Conservation (phyloP, 2,888 invertebrate species). For the Acrocyrtus sp. region DNA sequence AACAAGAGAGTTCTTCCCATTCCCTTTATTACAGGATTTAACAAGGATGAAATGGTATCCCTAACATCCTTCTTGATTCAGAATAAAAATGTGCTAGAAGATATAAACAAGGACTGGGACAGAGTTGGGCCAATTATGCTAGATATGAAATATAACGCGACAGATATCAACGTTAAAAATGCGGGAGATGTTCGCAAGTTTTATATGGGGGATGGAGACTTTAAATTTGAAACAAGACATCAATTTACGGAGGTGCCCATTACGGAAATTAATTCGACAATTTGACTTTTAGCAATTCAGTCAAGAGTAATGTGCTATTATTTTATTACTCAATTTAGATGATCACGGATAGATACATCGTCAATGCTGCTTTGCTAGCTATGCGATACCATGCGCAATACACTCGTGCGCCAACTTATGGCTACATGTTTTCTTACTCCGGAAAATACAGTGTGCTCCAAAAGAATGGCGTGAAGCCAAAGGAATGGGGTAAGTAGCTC, state of each 20-base stretch:
- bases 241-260: constrained; percentile 37
- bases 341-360: constrained; percentile 43
- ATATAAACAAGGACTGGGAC: constrained; percentile 53
- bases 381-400: constrained; percentile 51
- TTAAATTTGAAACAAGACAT: constrained; percentile 40
- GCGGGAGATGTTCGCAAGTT: constrained; percentile 33
- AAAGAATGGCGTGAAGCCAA: constrained; percentile 34
- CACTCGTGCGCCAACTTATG: constrained; percentile 37
- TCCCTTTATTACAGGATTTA: constrained; percentile 51
- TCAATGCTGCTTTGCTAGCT: constrained; percentile 40
- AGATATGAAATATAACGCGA: constrained; percentile 20
- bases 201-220: constrained; percentile 46
- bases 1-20: constrained; percentile 31
- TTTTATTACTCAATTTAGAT: constrained; percentile 18
- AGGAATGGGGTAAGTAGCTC: constrained; percentile 57
- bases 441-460: constrained; percentile 51
- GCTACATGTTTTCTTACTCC: constrained; percentile 19
- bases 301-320: background rate
- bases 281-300: background rate
- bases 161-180: background rate
- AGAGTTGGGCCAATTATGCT: constrained; percentile 26
- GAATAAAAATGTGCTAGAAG: constrained; percentile 4
- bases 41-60: constrained; percentile 38
- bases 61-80: constrained; percentile 4
- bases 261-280: background rate